Evolutionary conservation across 2,888 invertebrate species (phyloP).

Genomic region (Nebria brevicollis): DNA sequence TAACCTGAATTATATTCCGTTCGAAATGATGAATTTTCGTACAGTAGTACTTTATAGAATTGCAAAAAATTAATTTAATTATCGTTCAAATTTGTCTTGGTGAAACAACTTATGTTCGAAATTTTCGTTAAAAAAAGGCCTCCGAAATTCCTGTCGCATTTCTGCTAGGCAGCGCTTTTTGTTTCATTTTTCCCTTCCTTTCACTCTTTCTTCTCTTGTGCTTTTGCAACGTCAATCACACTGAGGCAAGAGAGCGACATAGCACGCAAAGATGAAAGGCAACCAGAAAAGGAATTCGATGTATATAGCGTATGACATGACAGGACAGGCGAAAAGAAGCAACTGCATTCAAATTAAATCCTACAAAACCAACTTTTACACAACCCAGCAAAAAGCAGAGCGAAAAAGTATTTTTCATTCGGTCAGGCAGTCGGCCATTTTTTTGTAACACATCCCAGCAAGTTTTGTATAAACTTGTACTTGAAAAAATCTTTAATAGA

Average conservation of each 20-base stretch:
- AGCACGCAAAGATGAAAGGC: slow-evolving; percentile 4
- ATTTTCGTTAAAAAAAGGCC: too few relatives aligned
- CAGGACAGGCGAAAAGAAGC: neutral
- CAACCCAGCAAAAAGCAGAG: neutral
- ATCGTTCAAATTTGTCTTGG: too few relatives aligned
- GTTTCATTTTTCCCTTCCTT: neutral
- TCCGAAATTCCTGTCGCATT: too few relatives aligned
- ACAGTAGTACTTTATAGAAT: too few relatives aligned
- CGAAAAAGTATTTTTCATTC: neutral
- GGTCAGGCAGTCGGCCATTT: neutral
- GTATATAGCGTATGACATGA: neutral
- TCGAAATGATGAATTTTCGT: too few relatives aligned
- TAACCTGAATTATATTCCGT: too few relatives aligned
- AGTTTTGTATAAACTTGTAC: too few relatives aligned
- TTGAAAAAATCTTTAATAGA: too few relatives aligned
- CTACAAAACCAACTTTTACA: neutral
- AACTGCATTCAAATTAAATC: slow-evolving; percentile 1
- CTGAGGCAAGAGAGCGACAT: slow-evolving; percentile 5
- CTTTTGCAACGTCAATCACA: slow-evolving; percentile 19
- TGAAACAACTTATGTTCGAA: too few relatives aligned
- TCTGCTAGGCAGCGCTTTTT: neutral
- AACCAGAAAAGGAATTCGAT: neutral
- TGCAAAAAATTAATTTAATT: too few relatives aligned
- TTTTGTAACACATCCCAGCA: neutral
- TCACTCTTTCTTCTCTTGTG: neutral